phyloP scores from a whole-genome alignment of 1,140 invertebrate genomes.

The Pygmarrhopalites habei region DNA sequence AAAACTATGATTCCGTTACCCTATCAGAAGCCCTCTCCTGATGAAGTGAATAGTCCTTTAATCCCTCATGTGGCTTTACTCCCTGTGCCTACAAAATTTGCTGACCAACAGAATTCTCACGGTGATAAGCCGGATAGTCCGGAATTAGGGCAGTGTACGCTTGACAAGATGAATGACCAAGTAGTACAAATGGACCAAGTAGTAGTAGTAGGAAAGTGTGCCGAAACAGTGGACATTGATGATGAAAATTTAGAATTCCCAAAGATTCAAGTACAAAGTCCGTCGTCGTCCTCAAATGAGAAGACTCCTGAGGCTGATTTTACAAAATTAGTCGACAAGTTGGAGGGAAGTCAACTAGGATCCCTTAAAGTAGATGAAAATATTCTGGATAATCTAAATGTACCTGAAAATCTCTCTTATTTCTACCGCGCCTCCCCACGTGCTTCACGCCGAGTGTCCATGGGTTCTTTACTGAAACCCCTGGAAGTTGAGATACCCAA shows the following conservation, averaged over 20 bases:
- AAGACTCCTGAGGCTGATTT: conserved; percentile 20
- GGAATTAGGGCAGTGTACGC: too few relatives aligned
- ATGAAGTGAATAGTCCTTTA: conserved; percentile 24
- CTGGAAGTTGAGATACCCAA: conserved; percentile 40
- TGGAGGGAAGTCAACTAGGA: background rate
- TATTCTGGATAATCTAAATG: conserved; percentile 6
- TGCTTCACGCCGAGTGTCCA: conserved; percentile 41
- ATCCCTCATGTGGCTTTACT: conserved; percentile 33
- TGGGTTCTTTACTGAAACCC: conserved; percentile 40
- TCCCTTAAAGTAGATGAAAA: background rate
- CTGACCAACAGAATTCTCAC: conserved; percentile 20
- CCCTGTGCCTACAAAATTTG: conserved; percentile 35
- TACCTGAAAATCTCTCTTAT: conserved; percentile 23
- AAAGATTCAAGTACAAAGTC: conserved; percentile 37
- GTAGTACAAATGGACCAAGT: conserved; percentile 11
- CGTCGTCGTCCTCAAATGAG: conserved; percentile 27
- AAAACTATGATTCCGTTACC: too few relatives aligned
- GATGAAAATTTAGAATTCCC: conserved; percentile 30
- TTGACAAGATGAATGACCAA: background rate
- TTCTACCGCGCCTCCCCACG: conserved; percentile 32
- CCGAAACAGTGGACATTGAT: background rate
- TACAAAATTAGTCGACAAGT: background rate
- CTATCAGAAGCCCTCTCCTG: too few relatives aligned
- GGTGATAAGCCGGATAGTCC: background rate
- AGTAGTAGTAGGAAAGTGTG: too few relatives aligned